phyloP scores from a whole-genome alignment of 1,140 invertebrate genomes.

The Phenacoccus solenopsis region DNA sequence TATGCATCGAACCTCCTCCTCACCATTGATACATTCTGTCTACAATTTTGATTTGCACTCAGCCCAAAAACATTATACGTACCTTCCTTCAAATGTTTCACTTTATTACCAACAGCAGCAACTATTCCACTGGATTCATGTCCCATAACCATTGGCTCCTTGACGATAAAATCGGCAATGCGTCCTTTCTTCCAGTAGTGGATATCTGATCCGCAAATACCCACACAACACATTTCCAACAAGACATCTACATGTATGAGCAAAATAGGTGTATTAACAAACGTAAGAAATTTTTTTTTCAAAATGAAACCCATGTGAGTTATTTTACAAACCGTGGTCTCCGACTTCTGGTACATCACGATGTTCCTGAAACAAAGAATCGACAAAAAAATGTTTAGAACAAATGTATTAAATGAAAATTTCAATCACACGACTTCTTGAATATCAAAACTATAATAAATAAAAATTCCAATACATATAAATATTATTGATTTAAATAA shows the following conservation, averaged over 20 bases:
- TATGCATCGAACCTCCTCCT: no score
- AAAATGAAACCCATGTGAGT: not conserved
- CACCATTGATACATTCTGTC: no score
- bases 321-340: not conserved
- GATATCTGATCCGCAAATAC: slow-evolving; percentile 85
- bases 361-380: not conserved
- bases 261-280: not conserved
- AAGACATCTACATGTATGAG: slow-evolving; percentile 52
- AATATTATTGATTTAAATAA: no score
- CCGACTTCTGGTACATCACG: not conserved
- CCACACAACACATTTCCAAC: slow-evolving; percentile 74
- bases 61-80: no score
- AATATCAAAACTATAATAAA: no score
- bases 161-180: slow-evolving; percentile 70
- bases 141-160: slow-evolving; percentile 76
- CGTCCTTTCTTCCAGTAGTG: slow-evolving; percentile 67
- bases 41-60: no score
- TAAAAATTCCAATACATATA: no score
- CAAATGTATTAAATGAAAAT: no score
- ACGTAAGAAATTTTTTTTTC: not conserved
- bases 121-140: slow-evolving; percentile 76
- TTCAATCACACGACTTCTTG: no score
- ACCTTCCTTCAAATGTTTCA: slow-evolving; percentile 55
- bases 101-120: slow-evolving; percentile 52
- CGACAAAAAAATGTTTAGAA: no score